These are phyloP conservation scores for Linnaemya tessellans DNA, from an alignment of 2,888 invertebrate species.

Conservation along the genomic window DNA sequence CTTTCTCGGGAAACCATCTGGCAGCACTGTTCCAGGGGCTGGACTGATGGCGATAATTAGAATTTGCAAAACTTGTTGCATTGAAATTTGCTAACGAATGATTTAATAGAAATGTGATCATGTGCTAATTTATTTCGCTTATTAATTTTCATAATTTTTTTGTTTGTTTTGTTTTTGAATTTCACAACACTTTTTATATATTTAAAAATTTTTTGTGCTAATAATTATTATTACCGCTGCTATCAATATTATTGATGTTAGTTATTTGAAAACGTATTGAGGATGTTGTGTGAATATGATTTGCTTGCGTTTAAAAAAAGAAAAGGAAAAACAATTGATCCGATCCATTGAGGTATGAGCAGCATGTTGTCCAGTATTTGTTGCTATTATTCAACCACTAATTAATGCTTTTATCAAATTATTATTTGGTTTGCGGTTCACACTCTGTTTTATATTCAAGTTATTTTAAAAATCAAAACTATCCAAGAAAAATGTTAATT, in stretches of 20 bases:
- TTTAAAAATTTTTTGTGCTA: not conserved
- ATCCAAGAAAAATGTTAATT: not conserved
- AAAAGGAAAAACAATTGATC: not conserved
- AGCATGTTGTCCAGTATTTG: conserved; percentile 2
- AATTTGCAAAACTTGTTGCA: too few relatives aligned
- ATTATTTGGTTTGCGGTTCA: not conserved
- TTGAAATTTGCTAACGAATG: too few relatives aligned
- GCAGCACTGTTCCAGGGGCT: too few relatives aligned
- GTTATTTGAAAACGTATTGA: conserved; percentile 11
- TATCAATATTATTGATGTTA: conserved; percentile 18
- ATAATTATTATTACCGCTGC: not conserved
- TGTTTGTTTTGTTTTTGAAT: not conserved
- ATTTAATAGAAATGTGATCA: too few relatives aligned
- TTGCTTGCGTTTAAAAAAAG: not conserved
- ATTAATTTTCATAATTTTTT: not conserved
- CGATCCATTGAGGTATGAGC: conserved; percentile 32
- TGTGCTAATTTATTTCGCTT: too few relatives aligned
- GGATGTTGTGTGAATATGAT: not conserved
- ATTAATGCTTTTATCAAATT: too few relatives aligned
- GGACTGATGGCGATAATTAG: too few relatives aligned
- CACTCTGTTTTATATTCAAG: not conserved
- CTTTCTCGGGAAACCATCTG: too few relatives aligned
- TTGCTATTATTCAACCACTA: too few relatives aligned
- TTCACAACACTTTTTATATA: too few relatives aligned
- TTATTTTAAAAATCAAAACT: conserved; percentile 11